Evolutionary conservation across 2,113 vertebrate species (phyloP), one percentile per base, ranked within the genome.

Genomic region (Ailuropoda melanoleuca): DNA sequence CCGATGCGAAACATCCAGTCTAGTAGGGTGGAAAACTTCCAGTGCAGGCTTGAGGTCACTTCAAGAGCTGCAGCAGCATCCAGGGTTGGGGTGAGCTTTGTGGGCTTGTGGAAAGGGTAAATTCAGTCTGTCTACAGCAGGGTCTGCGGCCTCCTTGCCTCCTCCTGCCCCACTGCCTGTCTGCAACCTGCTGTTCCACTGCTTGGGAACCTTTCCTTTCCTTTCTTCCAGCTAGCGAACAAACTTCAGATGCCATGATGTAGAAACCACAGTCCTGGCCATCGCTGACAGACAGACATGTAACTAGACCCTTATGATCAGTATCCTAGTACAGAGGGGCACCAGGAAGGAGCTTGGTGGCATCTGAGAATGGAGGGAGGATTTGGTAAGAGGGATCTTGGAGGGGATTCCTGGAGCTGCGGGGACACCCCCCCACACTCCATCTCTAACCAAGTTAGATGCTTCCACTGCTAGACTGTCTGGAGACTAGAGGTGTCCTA

Each of bases 341-440:
- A 21, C 72, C 29, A 55, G 18, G 46, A 89, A 48, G 58, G 18
- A 90, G 26, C 12, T 34, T 15, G 12, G 7, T 37, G 31, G 77
- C 46, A 5, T 46, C 58, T 84, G 78, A 21, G 86, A 53, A 70
- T 11, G 53, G 53, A 80, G 34, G 21, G 14, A 84, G 6, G 0
- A 0, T 48, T 53, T 70, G 43, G 43, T 62, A 15, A 60, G 72
- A 62, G 26, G 8, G 6, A 58, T 43, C 39, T 84, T 11, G 11
- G 78, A 58, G 17, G 50, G 70, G 34, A 9, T 34, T 80, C 24
- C 10, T 50, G 14, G 48, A 24, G 19, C 9, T 78, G 29, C 0
- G 0, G 34, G 34, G 70, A 34, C 2, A 9, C 1, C 17, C 11
- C 24, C 19, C n/a, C 17, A 7, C 4, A 31, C 48, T 29, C 34